Base-by-base conservation (phyloP, 2,113 vertebrate genomes). In the Corynorhinus townsendii region DNA sequence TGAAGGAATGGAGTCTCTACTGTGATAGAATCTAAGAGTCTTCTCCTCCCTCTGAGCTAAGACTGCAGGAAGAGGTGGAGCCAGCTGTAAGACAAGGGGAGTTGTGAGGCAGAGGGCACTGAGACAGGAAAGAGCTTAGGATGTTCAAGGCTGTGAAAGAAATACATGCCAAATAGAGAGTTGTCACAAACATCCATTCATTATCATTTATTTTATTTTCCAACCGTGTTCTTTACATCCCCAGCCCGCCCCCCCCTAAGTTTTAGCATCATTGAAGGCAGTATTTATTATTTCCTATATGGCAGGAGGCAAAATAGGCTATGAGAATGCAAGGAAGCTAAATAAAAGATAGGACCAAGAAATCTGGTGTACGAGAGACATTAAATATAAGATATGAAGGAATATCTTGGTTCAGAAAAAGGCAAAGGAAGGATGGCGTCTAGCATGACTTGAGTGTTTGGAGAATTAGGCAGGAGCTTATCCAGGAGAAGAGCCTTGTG, bases 201-300 rank as follows among this genome's bases (percentile, higher is more conserved):
- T 64, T n/a, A 45, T 12, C 26, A 79, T 76, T 73, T 16, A 11
- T 81, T 87, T 89, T n/a, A 30, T 54, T 93, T 47, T 89, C 28
- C 14, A 83, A 24, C 9, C 71, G 14, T 86, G 71, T 64, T 79
- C 26, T 43, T 40, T 84, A 40, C 9, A 64, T 45, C 9, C 79
- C 11, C n/a, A 73, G 35, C 24, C 24, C 54, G 26, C 28, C 5
- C 30, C 22, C 62, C 30, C 47, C n/a, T n/a, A n/a, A n/a, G 5
- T 83, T 73, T 24, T 59, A 76, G 15, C 30, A 47, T 33, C 22
- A 40, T 52, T 22, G 8, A 89, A 80, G 4, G 68, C 26, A 17
- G 11, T 52, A 79, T 56, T 84, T 84, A 14, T 22, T 72, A 77
- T 76, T 73, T 86, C 19, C 49, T 20, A 33, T 19, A 3, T 45